A percentile compares a stretch with the other conserved stretches of the same genome.
Evolutionary conservation across 2,113 vertebrate species (phyloP).

Genomic region (Xiphias gladius): DNA sequence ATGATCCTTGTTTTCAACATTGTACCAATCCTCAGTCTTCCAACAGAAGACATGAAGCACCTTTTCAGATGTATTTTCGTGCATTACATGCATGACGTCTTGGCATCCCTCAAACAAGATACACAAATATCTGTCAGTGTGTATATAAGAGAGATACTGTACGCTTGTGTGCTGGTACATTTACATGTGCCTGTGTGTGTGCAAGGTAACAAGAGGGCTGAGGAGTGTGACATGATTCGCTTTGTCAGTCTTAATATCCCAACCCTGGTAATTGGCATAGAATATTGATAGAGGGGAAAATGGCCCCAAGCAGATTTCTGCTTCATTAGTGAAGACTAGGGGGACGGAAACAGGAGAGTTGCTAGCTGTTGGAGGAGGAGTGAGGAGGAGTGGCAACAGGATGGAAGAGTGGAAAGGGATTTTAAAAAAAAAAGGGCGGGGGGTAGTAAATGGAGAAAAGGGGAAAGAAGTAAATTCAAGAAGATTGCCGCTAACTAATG

Average conservation of each 20-base stretch:
- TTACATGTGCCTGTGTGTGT: background rate
- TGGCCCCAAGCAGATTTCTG: constrained; percentile 65
- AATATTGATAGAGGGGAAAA: constrained; percentile 75
- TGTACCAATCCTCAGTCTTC: background rate
- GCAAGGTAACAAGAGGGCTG: constrained; percentile 36
- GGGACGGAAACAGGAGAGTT: constrained; percentile 48
- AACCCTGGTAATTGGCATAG: constrained; percentile 64
- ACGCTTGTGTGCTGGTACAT: background rate
- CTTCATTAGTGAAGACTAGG: constrained; percentile 63
- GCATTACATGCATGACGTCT: background rate
- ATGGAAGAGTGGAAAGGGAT: constrained; percentile 4
- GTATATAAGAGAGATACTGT: background rate
- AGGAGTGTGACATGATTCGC: constrained; percentile 47
- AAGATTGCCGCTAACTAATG: constrained; percentile 11
- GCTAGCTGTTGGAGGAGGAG: background rate
- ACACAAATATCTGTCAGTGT: constrained; percentile 28
- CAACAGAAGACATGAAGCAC: background rate
- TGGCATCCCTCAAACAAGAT: background rate
- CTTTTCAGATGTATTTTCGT: constrained; percentile 31
- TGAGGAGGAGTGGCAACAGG: constrained; percentile 8
- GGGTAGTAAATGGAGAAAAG: background rate
- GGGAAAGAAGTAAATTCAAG: background rate
- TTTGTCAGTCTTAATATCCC: constrained; percentile 60
- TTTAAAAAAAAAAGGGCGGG: background rate
- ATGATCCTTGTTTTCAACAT: background rate